Evolutionary conservation across 2,888 invertebrate species (phyloP).

Genomic region (Arenicola marina): DNA sequence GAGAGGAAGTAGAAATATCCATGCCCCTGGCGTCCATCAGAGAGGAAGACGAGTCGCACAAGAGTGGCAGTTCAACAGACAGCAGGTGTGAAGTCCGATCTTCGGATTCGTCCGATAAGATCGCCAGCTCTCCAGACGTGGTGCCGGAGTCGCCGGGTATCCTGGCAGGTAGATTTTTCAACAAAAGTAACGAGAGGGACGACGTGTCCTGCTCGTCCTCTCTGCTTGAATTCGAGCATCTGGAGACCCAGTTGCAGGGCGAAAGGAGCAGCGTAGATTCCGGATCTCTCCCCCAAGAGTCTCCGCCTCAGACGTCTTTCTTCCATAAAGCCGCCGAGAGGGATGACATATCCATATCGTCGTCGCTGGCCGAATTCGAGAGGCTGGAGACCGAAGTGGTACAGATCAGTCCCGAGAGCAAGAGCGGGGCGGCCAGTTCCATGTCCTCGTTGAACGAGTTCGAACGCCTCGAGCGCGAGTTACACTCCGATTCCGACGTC

Average conservation of each 20-base stretch:
- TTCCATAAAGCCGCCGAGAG: constrained; percentile 9
- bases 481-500: constrained; percentile 30
- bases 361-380: constrained; percentile 88
- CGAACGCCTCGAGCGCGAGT: constrained; percentile 56
- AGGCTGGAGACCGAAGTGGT: constrained; percentile 46
- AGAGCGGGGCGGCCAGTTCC: constrained; percentile 49
- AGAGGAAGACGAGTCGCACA: constrained; percentile 26
- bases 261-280: constrained; percentile 26
- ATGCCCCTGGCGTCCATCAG: constrained; percentile 20
- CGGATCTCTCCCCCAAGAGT: constrained; percentile 6
- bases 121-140: constrained; percentile 79
- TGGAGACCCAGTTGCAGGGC: constrained; percentile 34
- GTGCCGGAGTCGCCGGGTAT: constrained; percentile 74
- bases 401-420: constrained; percentile 37
- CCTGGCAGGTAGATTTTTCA: constrained; percentile 67
- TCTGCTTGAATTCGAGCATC: constrained; percentile 33
- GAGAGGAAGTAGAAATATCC: constrained; percentile 67
- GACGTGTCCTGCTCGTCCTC: constrained; percentile 72
- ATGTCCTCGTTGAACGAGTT: constrained; percentile 81
- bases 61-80: constrained; percentile 23
- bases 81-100: constrained; percentile 13
- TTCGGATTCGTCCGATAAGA: constrained; percentile 26
- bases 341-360: constrained; percentile 89
- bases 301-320: neutral
- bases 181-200: constrained; percentile 78